These are phyloP conservation scores for Sebastiscus albofasciatus DNA, from an alignment of 2,797 vertebrate genomes.

Conservation along the genomic window DNA sequence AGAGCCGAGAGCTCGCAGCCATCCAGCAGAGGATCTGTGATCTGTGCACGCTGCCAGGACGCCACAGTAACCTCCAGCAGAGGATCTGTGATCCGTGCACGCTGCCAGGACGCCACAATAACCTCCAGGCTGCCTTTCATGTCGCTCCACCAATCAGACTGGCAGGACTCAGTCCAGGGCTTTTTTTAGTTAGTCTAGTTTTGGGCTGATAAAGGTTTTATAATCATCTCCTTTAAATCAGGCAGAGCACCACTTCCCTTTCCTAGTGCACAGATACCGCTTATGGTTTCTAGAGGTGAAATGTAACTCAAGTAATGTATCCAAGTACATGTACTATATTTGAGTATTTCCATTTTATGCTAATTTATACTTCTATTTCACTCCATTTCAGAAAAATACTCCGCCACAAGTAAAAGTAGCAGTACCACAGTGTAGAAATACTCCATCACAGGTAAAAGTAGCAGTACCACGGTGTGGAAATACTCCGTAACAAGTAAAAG, in stretches of 20 bases:
- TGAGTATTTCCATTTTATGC: neutral
- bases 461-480: too few species aligned
- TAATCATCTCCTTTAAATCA: neutral
- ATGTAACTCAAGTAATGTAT: neutral
- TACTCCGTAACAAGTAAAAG: too few species aligned
- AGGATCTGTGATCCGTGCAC: too few species aligned
- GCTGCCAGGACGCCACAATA: too few species aligned
- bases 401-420: too few species aligned
- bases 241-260: neutral
- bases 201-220: constrained; percentile 21
- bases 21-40: constrained; percentile 45
- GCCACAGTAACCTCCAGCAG: neutral
- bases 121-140: constrained; percentile 36
- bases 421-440: fast-evolving
- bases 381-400: neutral
- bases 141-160: constrained; percentile 27
- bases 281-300: neutral
- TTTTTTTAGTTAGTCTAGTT: constrained; percentile 20
- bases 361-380: too few species aligned
- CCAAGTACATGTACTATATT: too few species aligned
- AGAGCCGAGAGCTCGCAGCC: neutral
- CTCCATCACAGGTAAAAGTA: too few species aligned
- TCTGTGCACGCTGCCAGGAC: constrained; percentile 30
- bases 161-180: constrained; percentile 15
- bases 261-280: neutral